A percentile compares a stretch with the other conserved stretches of the same genome.
Conservation (phyloP, 2,113 vertebrate species). For the Pteronura brasiliensis region DNA sequence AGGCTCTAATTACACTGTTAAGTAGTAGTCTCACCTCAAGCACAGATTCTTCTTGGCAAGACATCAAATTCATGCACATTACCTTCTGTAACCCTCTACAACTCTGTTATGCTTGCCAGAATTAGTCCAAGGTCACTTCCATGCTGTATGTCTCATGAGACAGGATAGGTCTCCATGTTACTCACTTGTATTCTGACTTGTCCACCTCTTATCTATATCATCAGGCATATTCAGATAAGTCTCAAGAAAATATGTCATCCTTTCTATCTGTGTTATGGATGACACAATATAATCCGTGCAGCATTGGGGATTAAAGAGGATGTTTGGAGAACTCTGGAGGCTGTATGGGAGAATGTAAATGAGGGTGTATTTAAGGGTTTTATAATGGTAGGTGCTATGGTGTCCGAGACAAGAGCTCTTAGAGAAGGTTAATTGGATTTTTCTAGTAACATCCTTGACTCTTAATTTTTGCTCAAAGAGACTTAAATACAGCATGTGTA, state of each 20-base stretch:
- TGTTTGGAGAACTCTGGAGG: neutral
- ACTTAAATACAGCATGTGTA: neutral
- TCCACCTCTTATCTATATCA: neutral
- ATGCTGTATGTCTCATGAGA: neutral
- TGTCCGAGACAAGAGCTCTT: neutral
- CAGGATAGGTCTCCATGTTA: neutral
- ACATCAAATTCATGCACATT: neutral
- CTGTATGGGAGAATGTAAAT: neutral
- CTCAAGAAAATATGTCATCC: neutral
- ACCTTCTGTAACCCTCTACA: neutral
- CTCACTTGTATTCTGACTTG: neutral
- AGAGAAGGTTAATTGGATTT: neutral
- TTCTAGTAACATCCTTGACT: neutral
- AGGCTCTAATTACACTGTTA: neutral
- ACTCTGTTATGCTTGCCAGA: neutral
- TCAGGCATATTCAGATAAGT: neutral
- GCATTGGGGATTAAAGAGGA: too few species aligned
- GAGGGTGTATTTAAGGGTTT: neutral
- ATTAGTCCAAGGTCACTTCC: neutral
- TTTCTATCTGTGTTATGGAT: neutral
- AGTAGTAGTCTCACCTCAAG: neutral
- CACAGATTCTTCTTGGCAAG: neutral
- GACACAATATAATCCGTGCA: neutral
- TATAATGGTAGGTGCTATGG: rapidly evolving
- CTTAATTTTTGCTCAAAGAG: neutral